These are phyloP conservation scores for Ceyx margarethae DNA, from an alignment of 2,113 vertebrate genomes.

Conservation along the genomic window DNA sequence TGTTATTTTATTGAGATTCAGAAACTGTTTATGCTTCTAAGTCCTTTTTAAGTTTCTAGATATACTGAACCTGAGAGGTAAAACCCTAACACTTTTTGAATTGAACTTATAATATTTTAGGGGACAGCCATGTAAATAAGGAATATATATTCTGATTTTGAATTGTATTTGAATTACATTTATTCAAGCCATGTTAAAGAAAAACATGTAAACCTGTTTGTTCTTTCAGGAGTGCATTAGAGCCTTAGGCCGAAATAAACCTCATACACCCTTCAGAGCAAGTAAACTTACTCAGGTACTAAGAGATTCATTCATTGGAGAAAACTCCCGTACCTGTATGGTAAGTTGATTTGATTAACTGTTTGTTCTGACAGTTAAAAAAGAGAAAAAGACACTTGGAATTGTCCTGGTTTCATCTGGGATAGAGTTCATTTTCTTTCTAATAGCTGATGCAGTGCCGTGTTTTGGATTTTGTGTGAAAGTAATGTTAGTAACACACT, in stretches of 20 bases:
- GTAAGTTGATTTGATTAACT: constrained; percentile 72
- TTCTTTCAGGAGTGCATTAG: constrained; percentile 92
- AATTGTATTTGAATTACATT: background rate
- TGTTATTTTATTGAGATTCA: background rate
- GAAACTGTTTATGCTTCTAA: background rate
- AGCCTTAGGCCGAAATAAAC: constrained; percentile 95
- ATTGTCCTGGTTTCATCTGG: background rate
- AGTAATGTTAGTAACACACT: background rate
- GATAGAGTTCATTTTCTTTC: background rate
- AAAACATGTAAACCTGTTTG: background rate
- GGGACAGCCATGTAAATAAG: background rate
- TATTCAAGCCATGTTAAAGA: background rate
- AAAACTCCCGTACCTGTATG: constrained; percentile 98
- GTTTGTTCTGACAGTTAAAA: background rate
- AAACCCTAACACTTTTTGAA: background rate
- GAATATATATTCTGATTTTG: background rate
- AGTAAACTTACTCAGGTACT: constrained; percentile 98
- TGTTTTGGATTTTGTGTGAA: background rate
- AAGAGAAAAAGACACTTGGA: background rate
- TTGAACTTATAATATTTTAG: background rate
- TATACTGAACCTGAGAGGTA: background rate
- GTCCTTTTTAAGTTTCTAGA: background rate
- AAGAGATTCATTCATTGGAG: constrained; percentile 96
- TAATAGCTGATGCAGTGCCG: background rate
- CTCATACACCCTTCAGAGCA: constrained; percentile 96